Evolutionary conservation across 2,797 vertebrate species (phyloP).

Genomic region (Oryzias dopingdopingensis): DNA sequence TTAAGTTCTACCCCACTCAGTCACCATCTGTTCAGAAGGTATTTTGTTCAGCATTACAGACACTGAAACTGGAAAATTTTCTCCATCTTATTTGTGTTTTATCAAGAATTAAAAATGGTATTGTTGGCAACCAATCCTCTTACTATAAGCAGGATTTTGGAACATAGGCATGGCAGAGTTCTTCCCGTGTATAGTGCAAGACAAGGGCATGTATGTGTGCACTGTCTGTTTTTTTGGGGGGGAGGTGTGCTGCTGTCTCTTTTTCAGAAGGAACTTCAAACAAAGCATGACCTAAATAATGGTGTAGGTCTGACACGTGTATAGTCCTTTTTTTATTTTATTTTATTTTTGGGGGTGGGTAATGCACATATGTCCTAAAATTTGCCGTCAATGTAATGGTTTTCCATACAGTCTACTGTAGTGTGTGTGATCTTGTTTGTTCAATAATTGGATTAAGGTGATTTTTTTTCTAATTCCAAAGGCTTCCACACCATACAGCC

Average conservation of each 20-base stretch:
- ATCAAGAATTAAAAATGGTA: conserved; percentile 80
- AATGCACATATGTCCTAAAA: conserved; percentile 16
- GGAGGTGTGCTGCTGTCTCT: conserved; percentile 46
- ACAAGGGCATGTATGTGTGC: conserved; percentile 11
- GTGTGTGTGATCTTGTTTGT: conserved; percentile 42
- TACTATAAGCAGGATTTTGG: conserved; percentile 78
- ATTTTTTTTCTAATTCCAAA: conserved; percentile 65
- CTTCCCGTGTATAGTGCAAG: conserved; percentile 57
- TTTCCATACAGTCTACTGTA: conserved; percentile 31
- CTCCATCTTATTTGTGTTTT: conserved; percentile 78
- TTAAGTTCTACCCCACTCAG: conserved; percentile 18
- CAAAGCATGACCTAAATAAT: conserved; percentile 75
- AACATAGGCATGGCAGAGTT: conserved; percentile 71
- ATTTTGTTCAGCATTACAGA: conserved; percentile 68
- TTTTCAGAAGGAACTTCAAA: conserved; percentile 60
- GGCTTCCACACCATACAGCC: conserved; percentile 93
- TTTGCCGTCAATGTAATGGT: conserved; percentile 32
- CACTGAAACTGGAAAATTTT: conserved; percentile 69
- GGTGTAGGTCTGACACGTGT: conserved; percentile 62
- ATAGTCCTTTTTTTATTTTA: conserved; percentile 18
- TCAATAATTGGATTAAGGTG: conserved; percentile 65
- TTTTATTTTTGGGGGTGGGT: not conserved
- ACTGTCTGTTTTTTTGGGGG: conserved; percentile 15
- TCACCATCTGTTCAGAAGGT: conserved; percentile 58
- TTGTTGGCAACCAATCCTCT: conserved; percentile 81